Evolutionary conservation across 64 coral and sea anemone species (phyloP), one percentile per base, ranked within the genome.

Genomic region (Actinia tenebrosa): DNA sequence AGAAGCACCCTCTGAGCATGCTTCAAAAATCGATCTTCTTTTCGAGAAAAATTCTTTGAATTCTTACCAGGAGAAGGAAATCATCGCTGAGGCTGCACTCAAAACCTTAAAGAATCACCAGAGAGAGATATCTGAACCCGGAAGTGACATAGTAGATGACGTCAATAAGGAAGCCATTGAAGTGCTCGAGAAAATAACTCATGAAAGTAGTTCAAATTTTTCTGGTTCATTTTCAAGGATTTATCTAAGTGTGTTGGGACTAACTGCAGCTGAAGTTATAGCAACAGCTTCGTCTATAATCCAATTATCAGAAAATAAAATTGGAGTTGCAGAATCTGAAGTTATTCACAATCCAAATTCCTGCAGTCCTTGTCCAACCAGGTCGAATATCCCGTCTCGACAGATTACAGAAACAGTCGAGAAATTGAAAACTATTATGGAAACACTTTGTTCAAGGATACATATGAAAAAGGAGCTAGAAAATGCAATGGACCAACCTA

Each of bases 11-110:
- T 81, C 43, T 19, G 22, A 81, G 3, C 63, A 71, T 19, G 8
- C 52, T 26, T 86, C 83, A 11, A 68, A 90, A 16, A 60, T 63
- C 7, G 89, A 86, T 86, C 89, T 68, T 78, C 71, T 90, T n/a
- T 90, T 90, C 79, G 89, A 86, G 9, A 90, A 79, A 90, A 84
- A 84, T 27, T 77, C 89, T 77, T 75, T 90, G 22, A 90, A 90
- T 59, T 46, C 77, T 63, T 90, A 90, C 20, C 79, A 81, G 46
- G 79, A 81, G 22, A 20, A 22, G 19, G 79, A 75, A 25, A 75
- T 75, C 0, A 75, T 75, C 42, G 25, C 69, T 10, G 22, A 75
- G 69, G 69, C 69, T 2, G 69, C 69, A 15, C 26, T 75, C 13
- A 30, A 75, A 75, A 42, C 69, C 13, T 42, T 75, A 15, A 75